phyloP scores from a whole-genome alignment of 2,888 invertebrate genomes.

The Branchellion lobata region DNA sequence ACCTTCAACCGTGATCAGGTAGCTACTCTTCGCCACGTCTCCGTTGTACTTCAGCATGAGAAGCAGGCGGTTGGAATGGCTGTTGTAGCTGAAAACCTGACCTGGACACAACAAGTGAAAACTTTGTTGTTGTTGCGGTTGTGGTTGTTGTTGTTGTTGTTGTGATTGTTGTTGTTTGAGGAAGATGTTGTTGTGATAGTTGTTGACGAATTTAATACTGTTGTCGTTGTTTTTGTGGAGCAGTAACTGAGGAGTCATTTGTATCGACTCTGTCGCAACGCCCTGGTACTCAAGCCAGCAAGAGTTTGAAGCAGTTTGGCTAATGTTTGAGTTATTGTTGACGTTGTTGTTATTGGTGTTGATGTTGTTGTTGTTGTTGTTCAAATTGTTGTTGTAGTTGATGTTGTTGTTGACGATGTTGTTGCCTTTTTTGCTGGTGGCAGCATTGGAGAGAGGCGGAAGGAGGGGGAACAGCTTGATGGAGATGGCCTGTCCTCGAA shows the following conservation, averaged over 20 bases:
- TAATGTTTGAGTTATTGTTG: no score
- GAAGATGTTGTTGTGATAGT: no score
- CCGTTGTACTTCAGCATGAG: background rate
- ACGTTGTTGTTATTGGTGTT: no score
- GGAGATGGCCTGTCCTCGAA: background rate
- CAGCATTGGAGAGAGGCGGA: background rate
- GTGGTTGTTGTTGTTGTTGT: background rate
- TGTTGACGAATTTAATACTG: background rate
- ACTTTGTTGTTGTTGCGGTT: background rate
- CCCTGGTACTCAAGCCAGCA: background rate
- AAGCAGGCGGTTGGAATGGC: background rate
- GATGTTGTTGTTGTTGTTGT: no score
- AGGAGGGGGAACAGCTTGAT: background rate
- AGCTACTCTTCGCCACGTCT: background rate
- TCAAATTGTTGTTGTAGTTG: no score
- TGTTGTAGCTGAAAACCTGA: background rate
- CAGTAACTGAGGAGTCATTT: background rate
- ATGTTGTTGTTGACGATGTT: background rate
- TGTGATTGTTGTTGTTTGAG: no score
- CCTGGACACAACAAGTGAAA: background rate
- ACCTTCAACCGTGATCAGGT: background rate
- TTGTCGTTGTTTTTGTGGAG: background rate
- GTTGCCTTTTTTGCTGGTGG: background rate
- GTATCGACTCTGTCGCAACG: background rate
- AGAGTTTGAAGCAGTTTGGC: no score